These are phyloP conservation scores for Aleiodes leptofemur DNA, from an alignment of 2,888 invertebrate species.

Conservation along the genomic window DNA sequence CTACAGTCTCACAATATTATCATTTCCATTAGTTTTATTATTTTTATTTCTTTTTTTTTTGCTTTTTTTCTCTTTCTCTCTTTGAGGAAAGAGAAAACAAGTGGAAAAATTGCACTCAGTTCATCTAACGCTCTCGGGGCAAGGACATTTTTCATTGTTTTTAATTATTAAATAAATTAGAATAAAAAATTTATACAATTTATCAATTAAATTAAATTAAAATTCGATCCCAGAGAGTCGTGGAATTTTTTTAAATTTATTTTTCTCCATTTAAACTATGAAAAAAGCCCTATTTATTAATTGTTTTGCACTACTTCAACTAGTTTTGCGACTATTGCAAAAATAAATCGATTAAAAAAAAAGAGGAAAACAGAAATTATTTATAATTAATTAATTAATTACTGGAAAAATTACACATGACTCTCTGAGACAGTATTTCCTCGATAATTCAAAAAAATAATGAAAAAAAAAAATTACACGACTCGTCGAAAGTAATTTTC, in stretches of 20 bases:
- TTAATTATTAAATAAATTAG: conserved; percentile 20
- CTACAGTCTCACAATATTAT: conserved; percentile 1
- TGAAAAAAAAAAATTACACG: not conserved
- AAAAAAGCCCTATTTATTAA: no score
- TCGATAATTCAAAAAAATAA: not conserved
- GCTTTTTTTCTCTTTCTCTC: not conserved
- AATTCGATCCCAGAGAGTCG: not conserved
- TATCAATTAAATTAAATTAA: conserved; percentile 1
- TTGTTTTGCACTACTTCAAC: no score
- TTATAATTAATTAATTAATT: no score
- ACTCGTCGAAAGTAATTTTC: not conserved
- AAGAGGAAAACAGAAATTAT: no score
- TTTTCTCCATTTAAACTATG: no score
- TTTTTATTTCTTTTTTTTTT: not conserved
- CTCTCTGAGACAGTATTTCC: no score
- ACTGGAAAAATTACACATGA: no score
- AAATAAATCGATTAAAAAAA: no score
- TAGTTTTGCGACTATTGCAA: no score
- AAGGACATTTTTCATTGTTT: conserved; percentile 4
- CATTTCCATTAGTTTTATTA: not conserved
- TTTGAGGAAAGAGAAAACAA: conserved; percentile 1
- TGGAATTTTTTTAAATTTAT: not conserved
- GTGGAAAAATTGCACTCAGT: not conserved
- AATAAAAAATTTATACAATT: conserved; percentile 26
- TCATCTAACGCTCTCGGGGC: conserved; percentile 19